Conservation (phyloP, 2,888 invertebrate genomes). For the Drosophila longiperda region DNA sequence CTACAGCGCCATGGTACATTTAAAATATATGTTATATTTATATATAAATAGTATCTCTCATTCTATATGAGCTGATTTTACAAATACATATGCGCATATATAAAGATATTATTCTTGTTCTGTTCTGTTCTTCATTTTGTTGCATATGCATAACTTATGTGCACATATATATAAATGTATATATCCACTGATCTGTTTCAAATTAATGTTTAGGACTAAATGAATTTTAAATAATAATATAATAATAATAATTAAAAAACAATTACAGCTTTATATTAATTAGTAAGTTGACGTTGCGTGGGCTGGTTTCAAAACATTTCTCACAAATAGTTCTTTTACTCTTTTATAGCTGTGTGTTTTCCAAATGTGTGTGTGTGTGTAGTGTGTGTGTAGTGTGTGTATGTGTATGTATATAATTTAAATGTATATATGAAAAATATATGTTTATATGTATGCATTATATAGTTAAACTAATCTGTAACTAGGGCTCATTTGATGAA, state of each 20-base stretch:
- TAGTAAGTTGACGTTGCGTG: slow-evolving; percentile 70
- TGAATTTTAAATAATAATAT: slow-evolving; percentile 43
- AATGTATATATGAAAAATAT: slow-evolving; percentile 63
- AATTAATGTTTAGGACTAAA: slow-evolving; percentile 49
- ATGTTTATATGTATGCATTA: slow-evolving; percentile 57
- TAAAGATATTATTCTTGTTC: neutral
- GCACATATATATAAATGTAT: slow-evolving; percentile 4
- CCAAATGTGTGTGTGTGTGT: slow-evolving; percentile 30
- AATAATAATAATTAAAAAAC: slow-evolving; percentile 27
- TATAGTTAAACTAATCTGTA: slow-evolving; percentile 79
- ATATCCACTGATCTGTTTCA: slow-evolving; percentile 33
- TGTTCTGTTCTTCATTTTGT: slow-evolving; percentile 7
- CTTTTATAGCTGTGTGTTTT: slow-evolving; percentile 26
- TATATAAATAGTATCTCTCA: slow-evolving; percentile 35
- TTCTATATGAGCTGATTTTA: slow-evolving; percentile 15
- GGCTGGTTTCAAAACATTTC: slow-evolving; percentile 65
- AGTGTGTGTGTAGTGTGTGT: slow-evolving; percentile 38
- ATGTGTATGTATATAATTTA: slow-evolving; percentile 37
- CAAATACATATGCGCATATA: slow-evolving; percentile 11
- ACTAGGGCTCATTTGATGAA: slow-evolving; percentile 80
- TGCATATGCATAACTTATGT: slow-evolving; percentile 32
- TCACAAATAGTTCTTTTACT: slow-evolving; percentile 44
- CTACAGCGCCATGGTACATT: slow-evolving; percentile 44
- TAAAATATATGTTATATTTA: slow-evolving; percentile 45
- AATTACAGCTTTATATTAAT: slow-evolving; percentile 58